Evolutionary conservation across 2,113 vertebrate genomes (phyloP).

Genomic region (human (Homo sapiens)): DNA sequence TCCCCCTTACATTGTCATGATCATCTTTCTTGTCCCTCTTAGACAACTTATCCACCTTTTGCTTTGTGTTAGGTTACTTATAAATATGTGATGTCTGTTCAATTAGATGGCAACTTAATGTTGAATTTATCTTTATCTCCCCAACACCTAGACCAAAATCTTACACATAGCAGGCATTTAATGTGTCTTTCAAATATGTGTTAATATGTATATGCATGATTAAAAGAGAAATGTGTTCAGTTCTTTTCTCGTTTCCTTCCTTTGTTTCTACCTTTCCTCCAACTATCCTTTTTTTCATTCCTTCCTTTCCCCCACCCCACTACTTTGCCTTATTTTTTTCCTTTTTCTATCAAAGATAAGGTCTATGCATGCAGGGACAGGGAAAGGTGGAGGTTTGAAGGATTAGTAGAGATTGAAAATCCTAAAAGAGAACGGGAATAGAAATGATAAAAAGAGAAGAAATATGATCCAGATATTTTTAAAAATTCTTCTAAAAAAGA

Average conservation of each 20-base stretch:
- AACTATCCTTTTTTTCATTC: not conserved
- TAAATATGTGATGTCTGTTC: not conserved
- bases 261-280: not conserved
- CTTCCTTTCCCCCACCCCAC: not conserved
- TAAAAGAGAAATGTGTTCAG: not conserved
- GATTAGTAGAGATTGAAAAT: not conserved
- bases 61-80: not conserved
- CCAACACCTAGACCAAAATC: not conserved
- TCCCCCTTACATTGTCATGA: not conserved
- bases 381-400: not conserved
- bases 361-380: not conserved
- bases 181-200: not conserved
- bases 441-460: conserved; percentile 3
- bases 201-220: not conserved
- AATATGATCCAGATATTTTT: not conserved
- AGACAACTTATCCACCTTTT: not conserved
- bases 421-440: not conserved
- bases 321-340: not conserved
- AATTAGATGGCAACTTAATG: not conserved
- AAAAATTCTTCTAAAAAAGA: not conserved
- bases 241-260: not conserved
- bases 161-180: not conserved
- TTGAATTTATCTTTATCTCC: not conserved
- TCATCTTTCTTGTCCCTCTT: not conserved
- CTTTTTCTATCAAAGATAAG: not conserved